Evolutionary conservation across 2,113 vertebrate genomes (phyloP).

Genomic region (Leptodactylus fuscus): DNA sequence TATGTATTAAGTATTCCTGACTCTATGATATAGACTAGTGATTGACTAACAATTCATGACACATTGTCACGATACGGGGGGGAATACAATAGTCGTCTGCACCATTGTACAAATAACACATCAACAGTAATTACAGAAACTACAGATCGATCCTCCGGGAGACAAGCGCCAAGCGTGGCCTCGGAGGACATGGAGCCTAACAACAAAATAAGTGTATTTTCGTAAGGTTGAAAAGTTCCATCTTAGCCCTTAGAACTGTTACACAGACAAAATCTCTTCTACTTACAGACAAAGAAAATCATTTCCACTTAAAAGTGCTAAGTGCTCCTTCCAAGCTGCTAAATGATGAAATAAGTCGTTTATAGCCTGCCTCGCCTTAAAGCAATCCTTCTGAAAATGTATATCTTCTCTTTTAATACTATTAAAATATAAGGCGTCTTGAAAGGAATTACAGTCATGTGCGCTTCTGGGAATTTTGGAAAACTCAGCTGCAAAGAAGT

Average conservation of each 20-base stretch:
- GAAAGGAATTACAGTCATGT: not conserved
- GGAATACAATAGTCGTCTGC: conserved; percentile 51
- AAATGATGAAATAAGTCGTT: conserved; percentile 28
- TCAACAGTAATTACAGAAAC: conserved; percentile 49
- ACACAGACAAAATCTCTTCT: conserved; percentile 15
- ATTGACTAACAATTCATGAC: conserved; percentile 37
- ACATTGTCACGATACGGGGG: conserved; percentile 32
- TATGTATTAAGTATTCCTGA: conserved; percentile 37
- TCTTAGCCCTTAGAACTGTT: conserved; percentile 2
- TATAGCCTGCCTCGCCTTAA: not conserved
- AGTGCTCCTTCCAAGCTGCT: conserved; percentile 23
- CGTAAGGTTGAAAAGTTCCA: conserved; percentile 19
- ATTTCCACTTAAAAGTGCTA: conserved; percentile 13
- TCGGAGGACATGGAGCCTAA: conserved; percentile 20
- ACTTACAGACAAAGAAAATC: conserved; percentile 40
- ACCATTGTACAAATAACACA: conserved; percentile 43
- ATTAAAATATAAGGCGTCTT: conserved; percentile 16
- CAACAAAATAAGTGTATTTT: not conserved
- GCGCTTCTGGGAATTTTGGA: not conserved
- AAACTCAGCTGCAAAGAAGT: not conserved
- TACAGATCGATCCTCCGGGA: conserved; percentile 26
- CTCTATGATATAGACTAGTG: conserved; percentile 39
- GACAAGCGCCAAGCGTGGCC: conserved; percentile 40
- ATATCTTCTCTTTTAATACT: conserved; percentile 5
- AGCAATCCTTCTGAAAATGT: not conserved